Conservation (phyloP, 2,113 vertebrate genomes). For the Apus apus region DNA sequence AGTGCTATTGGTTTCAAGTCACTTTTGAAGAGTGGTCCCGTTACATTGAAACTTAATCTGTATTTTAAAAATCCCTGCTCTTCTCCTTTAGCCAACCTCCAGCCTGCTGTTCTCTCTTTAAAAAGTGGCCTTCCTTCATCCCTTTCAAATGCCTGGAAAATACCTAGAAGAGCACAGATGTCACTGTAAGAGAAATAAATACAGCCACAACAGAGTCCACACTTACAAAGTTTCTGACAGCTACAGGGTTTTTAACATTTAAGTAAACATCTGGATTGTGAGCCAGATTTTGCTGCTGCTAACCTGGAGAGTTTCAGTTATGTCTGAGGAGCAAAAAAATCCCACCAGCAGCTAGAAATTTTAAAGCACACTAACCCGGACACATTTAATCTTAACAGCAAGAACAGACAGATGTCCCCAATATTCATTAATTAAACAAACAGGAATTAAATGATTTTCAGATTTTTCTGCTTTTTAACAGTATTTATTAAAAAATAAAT, state of each 20-base stretch:
- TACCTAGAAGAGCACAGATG: neutral
- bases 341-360: neutral
- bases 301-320: neutral
- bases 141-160: neutral
- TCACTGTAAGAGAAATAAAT: neutral
- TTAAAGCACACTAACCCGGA: neutral
- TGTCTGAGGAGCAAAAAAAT: neutral
- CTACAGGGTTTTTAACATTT: neutral
- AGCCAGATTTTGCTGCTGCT: neutral
- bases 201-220: neutral
- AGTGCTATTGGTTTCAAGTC: neutral
- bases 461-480: neutral
- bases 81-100: neutral
- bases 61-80: neutral
- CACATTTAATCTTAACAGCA: neutral
- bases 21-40: neutral
- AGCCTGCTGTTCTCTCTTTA: neutral
- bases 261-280: neutral
- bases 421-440: neutral
- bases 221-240: neutral
- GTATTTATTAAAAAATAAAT: neutral
- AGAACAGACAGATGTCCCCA: neutral
- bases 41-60: neutral
- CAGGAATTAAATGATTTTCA: neutral
- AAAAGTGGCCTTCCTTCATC: neutral